Evolutionary conservation across 2,797 vertebrate genomes (phyloP).

Genomic region (Oreonectes daqikongensis): DNA sequence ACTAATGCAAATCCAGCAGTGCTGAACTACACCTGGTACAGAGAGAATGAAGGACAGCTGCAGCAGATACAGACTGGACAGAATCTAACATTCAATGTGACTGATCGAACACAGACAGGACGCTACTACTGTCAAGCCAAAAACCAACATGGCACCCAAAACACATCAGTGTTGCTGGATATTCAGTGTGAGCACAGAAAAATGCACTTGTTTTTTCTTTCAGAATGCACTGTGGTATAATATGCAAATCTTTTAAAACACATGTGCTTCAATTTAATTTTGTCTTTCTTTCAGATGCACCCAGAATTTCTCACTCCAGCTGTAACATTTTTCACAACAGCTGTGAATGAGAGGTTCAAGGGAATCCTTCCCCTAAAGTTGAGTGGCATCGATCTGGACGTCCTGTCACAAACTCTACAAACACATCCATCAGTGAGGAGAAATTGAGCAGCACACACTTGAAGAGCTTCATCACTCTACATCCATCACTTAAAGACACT

Average conservation of each 20-base stretch:
- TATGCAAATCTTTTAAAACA: too few species aligned
- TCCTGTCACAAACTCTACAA: neutral
- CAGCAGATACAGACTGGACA: conserved; percentile 9
- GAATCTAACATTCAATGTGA: conserved; percentile 11
- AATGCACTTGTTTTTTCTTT: too few species aligned
- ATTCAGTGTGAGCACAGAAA: conserved; percentile 34
- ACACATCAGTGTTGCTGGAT: conserved; percentile 25
- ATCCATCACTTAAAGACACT: too few species aligned
- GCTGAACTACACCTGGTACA: conserved; percentile 29
- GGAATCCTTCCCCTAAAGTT: neutral
- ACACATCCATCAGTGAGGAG: neutral
- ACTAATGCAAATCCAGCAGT: conserved; percentile 20
- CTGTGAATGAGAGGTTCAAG: neutral
- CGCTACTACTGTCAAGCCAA: conserved; percentile 41
- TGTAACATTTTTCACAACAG: conserved; percentile 7
- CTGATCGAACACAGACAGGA: conserved; percentile 9
- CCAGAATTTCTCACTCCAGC: neutral
- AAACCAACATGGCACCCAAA: conserved; percentile 28
- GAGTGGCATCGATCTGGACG: conserved; percentile 9
- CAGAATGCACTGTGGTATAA: too few species aligned
- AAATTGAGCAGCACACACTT: neutral
- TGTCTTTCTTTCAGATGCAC: neutral
- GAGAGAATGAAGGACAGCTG: conserved; percentile 23
- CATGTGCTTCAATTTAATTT: neutral
- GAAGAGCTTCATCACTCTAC: too few species aligned